These are phyloP conservation scores for Ciconia stormi DNA, from an alignment of 2,113 vertebrate species.

Conservation along the genomic window DNA sequence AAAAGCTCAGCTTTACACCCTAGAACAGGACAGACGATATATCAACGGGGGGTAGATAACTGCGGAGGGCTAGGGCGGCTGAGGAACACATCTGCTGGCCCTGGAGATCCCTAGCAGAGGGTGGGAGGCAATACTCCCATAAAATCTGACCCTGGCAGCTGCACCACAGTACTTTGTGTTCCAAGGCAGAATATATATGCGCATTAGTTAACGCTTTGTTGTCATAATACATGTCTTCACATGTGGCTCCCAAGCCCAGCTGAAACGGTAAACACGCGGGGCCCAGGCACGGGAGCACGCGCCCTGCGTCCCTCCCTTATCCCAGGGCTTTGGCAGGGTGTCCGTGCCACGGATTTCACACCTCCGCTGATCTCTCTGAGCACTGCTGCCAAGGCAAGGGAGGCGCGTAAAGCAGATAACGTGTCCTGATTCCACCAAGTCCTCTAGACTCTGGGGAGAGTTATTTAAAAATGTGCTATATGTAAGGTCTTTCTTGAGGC, in stretches of 20 bases:
- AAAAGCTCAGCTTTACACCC: rapidly evolving
- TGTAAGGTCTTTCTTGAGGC: not conserved
- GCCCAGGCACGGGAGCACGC: rapidly evolving
- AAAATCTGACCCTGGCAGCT: not conserved
- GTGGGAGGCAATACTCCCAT: rapidly evolving
- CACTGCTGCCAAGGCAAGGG: not conserved
- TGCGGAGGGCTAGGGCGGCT: rapidly evolving
- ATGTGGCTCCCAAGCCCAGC: not conserved
- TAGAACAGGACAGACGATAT: not conserved
- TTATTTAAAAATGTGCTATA: rapidly evolving
- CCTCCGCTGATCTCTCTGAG: not conserved
- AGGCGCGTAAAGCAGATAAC: rapidly evolving
- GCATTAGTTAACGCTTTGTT: rapidly evolving
- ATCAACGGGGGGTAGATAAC: rapidly evolving
- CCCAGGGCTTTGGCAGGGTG: not conserved
- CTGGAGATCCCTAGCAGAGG: rapidly evolving
- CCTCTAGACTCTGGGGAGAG: not conserved
- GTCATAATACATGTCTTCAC: rapidly evolving
- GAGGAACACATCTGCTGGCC: not conserved
- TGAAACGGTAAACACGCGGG: rapidly evolving
- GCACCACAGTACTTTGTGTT: rapidly evolving
- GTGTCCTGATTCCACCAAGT: rapidly evolving
- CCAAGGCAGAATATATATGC: rapidly evolving
- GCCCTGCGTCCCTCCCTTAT: not conserved
- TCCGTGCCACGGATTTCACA: not conserved